These are phyloP conservation scores for Nomada hirtipes DNA, from an alignment of 2,888 invertebrate species.

Conservation along the genomic window DNA sequence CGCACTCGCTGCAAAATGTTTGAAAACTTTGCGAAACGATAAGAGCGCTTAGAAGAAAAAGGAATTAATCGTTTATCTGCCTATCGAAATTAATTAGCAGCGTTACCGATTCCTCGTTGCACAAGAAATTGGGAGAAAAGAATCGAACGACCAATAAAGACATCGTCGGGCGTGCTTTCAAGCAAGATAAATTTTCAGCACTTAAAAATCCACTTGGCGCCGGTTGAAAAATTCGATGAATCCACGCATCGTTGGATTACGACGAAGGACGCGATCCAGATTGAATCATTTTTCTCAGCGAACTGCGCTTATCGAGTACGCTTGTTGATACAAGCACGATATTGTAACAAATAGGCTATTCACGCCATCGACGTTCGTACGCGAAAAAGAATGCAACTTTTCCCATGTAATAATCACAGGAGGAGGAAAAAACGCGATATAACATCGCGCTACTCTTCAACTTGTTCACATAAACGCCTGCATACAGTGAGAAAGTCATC, in stretches of 20 bases:
- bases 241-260: conserved; percentile 26
- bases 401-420: conserved; percentile 35
- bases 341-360: conserved; percentile 44
- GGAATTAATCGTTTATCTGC: conserved; percentile 9
- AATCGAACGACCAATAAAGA: not conserved
- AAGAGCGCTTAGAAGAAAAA: conserved; percentile 42
- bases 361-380: not conserved
- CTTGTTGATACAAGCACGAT: conserved; percentile 45
- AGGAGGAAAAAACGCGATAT: conserved; percentile 49
- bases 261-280: conserved; percentile 67
- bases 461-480: not conserved
- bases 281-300: conserved; percentile 58
- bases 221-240: conserved; percentile 1
- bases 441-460: conserved; percentile 51
- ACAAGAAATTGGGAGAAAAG: not conserved
- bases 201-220: not conserved
- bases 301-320: conserved; percentile 39
- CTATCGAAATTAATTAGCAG: conserved; percentile 7
- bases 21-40: conserved; percentile 25
- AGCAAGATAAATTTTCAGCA: not conserved
- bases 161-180: not conserved
- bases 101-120: not conserved
- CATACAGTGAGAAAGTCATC: conserved; percentile 3
- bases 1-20: conserved; percentile 21
- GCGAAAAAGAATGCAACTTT: conserved; percentile 36